phyloP scores from a whole-genome alignment of 2,113 vertebrate species.

The Petrocephalus zakoni region DNA sequence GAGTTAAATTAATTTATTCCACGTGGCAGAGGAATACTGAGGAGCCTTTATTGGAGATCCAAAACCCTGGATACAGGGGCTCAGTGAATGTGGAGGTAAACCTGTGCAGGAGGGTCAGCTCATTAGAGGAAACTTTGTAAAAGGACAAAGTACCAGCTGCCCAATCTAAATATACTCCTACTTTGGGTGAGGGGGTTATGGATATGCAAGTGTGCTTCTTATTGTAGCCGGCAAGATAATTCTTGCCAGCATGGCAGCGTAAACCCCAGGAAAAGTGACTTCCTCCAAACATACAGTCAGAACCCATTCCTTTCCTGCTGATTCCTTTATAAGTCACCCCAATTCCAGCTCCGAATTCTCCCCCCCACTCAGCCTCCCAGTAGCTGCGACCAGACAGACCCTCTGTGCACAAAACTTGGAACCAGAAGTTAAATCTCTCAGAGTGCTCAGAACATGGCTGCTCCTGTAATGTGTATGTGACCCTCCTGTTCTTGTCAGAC shows the following conservation, averaged over 20 bases:
- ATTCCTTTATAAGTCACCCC: background rate
- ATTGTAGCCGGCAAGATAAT: background rate
- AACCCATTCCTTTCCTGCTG: background rate
- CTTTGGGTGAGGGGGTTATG: background rate
- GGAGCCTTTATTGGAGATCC: background rate
- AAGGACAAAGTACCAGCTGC: background rate
- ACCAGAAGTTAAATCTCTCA: background rate
- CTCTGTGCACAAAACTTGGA: background rate
- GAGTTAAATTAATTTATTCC: background rate
- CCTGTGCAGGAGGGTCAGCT: background rate
- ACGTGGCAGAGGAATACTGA: background rate
- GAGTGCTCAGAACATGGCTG: background rate
- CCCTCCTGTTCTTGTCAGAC: background rate
- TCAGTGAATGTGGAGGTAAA: background rate
- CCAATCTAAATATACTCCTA: background rate
- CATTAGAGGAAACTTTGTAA: background rate
- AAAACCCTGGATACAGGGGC: background rate
- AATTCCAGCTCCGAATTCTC: background rate
- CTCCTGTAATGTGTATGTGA: background rate
- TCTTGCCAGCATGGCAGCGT: background rate
- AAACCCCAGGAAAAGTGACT: background rate
- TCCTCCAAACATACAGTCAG: background rate
- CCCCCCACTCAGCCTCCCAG: background rate
- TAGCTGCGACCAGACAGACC: background rate
- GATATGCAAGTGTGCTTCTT: background rate